phyloP scores from a whole-genome alignment of 2,888 invertebrate species.

The Halictus quadricinctus region DNA sequence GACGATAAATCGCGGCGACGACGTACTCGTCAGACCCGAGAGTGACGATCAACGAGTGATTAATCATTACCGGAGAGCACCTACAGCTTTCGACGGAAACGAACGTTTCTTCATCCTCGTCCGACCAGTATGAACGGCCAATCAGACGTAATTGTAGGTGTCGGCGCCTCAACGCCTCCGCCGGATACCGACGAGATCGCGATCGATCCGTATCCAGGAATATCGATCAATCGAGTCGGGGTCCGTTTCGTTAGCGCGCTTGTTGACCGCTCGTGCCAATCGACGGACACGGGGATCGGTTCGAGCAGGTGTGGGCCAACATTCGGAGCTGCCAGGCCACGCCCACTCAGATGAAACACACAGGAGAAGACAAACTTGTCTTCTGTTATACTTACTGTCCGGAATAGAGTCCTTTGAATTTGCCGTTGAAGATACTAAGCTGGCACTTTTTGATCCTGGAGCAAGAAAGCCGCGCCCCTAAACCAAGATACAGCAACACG shows the following conservation, averaged over 20 bases:
- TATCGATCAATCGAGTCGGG: neutral
- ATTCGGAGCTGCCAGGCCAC: neutral
- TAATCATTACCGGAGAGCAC: constrained; percentile 14
- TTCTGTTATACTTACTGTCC: too few species aligned
- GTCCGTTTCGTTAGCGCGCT: constrained; percentile 1
- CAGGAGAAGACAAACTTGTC: too few species aligned
- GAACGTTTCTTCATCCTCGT: neutral
- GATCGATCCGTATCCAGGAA: constrained; percentile 16
- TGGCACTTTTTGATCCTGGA: too few species aligned
- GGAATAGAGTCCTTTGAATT: too few species aligned
- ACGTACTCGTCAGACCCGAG: neutral
- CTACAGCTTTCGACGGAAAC: constrained; percentile 12
- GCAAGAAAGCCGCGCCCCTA: neutral
- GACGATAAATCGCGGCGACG: constrained; percentile 4
- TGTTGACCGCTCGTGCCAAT: neutral
- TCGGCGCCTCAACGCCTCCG: constrained; percentile 7
- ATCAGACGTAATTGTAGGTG: constrained; percentile 25
- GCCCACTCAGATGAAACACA: neutral
- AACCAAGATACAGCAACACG: neutral
- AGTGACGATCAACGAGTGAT: neutral
- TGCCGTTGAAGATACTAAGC: too few species aligned
- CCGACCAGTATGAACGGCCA: constrained; percentile 5
- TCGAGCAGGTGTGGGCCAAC: neutral
- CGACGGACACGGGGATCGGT: neutral
- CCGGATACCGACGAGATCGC: constrained; percentile 1